Evolutionary conservation across 2,888 invertebrate species (phyloP).

Genomic region (Lycia hirtaria): DNA sequence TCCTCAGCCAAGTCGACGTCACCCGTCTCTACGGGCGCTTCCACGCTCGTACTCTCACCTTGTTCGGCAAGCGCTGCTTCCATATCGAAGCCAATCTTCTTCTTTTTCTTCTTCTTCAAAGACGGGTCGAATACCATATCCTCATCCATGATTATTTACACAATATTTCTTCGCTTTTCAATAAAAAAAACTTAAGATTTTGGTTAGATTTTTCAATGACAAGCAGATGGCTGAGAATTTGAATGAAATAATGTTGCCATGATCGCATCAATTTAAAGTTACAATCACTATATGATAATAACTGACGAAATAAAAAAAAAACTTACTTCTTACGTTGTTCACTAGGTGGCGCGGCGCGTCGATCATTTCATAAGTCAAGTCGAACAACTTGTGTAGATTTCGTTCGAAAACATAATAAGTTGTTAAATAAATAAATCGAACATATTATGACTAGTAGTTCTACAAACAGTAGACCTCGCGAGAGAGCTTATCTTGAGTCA

Average conservation of each 20-base stretch:
- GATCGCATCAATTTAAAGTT: not conserved
- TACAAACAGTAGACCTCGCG: too few relatives aligned
- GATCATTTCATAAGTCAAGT: too few relatives aligned
- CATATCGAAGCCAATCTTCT: constrained; percentile 97
- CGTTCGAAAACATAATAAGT: too few relatives aligned
- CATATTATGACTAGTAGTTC: too few relatives aligned
- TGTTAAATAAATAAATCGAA: too few relatives aligned
- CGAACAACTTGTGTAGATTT: too few relatives aligned
- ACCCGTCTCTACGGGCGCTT: constrained; percentile 79
- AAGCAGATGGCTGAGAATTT: constrained; percentile 57
- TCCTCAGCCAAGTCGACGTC: constrained; percentile 89
- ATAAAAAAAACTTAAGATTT: constrained; percentile 46
- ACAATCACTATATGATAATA: not conserved
- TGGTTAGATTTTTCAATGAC: constrained; percentile 68
- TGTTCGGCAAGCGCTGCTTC: constrained; percentile 91
- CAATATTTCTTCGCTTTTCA: constrained; percentile 34
- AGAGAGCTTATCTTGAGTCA: too few relatives aligned
- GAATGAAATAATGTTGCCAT: constrained; percentile 26
- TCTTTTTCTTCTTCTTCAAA: constrained; percentile 97
- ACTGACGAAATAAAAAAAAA: not conserved
- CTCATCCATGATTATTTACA: constrained; percentile 71
- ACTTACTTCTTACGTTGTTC: too few relatives aligned
- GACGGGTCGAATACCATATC: constrained; percentile 94
- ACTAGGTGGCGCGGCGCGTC: too few relatives aligned
- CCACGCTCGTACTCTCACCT: constrained; percentile 84